phyloP scores from a whole-genome alignment of 2,888 invertebrate species.

The Nipponacmea schrenckii region DNA sequence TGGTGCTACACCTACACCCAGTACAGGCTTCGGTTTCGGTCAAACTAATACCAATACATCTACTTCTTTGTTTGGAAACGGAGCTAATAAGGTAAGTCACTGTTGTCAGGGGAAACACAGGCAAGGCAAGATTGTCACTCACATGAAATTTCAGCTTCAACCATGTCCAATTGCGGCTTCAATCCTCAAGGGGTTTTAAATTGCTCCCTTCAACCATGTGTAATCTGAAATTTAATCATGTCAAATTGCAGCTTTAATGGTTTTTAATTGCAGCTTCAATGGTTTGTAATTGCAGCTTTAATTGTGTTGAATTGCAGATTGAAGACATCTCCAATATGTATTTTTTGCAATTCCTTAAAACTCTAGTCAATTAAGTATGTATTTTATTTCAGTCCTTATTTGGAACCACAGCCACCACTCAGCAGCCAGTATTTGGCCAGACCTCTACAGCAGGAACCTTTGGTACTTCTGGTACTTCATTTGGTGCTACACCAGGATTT shows the following conservation, averaged over 20 bases:
- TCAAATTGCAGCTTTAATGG: too few relatives aligned
- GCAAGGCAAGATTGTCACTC: too few relatives aligned
- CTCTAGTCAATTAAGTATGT: background rate
- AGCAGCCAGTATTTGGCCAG: constrained; percentile 32
- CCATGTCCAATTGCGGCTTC: too few relatives aligned
- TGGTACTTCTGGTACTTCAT: constrained; percentile 20
- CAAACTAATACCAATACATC: constrained; percentile 33
- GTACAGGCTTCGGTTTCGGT: constrained; percentile 46
- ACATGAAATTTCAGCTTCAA: too few relatives aligned
- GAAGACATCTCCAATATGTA: constrained; percentile 12
- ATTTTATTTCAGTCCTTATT: constrained; percentile 42
- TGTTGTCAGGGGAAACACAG: too few relatives aligned
- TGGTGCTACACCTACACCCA: constrained; percentile 65
- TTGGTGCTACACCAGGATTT: constrained; percentile 22
- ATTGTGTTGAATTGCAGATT: too few relatives aligned
- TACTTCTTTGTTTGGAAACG: constrained; percentile 47
- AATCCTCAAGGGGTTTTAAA: too few relatives aligned
- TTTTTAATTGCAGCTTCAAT: too few relatives aligned
- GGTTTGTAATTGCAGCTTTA: too few relatives aligned
- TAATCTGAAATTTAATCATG: too few relatives aligned
- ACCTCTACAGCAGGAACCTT: constrained; percentile 24
- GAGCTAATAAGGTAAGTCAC: constrained; percentile 27
- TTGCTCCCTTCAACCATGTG: too few relatives aligned
- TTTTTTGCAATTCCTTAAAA: too few relatives aligned
- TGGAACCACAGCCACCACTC: constrained; percentile 36